Evolutionary conservation across 92 coral and sea anemone genomes (phyloP).

Genomic region (Epizoanthus fatuus): DNA sequence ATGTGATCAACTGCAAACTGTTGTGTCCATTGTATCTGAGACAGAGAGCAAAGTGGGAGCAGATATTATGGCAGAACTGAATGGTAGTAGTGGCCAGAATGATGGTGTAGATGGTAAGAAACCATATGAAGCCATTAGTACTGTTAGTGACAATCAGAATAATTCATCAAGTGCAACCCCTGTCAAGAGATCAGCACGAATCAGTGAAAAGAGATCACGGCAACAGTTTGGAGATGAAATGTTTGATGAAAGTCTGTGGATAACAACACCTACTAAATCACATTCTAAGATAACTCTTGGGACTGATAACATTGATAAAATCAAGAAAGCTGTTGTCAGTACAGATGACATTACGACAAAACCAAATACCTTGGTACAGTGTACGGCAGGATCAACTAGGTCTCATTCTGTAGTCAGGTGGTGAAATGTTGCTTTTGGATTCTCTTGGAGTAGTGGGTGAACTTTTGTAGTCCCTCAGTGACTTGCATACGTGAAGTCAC

Average conservation of each 20-base stretch:
- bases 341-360: conserved; percentile 13
- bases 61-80: not conserved
- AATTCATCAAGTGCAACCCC: conserved; percentile 41
- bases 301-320: not conserved
- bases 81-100: not conserved
- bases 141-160: not conserved
- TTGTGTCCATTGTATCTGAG: not conserved
- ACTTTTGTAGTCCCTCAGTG: too few species aligned
- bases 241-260: conserved; percentile 40
- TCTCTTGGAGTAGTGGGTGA: too few species aligned
- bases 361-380: not conserved
- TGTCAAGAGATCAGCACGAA: conserved; percentile 83
- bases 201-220: conserved; percentile 76
- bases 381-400: not conserved
- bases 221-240: not conserved
- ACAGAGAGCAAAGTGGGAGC: not conserved
- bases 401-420: not conserved
- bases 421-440: too few species aligned
- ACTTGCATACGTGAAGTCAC: too few species aligned
- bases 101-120: not conserved
- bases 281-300: conserved; percentile 6
- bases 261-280: conserved; percentile 46
- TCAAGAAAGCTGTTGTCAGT: not conserved
- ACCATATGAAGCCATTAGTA: not conserved
- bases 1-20: not conserved